These are phyloP conservation scores for Harpalus rubripes DNA, from an alignment of 2,888 invertebrate genomes.

Conservation along the genomic window DNA sequence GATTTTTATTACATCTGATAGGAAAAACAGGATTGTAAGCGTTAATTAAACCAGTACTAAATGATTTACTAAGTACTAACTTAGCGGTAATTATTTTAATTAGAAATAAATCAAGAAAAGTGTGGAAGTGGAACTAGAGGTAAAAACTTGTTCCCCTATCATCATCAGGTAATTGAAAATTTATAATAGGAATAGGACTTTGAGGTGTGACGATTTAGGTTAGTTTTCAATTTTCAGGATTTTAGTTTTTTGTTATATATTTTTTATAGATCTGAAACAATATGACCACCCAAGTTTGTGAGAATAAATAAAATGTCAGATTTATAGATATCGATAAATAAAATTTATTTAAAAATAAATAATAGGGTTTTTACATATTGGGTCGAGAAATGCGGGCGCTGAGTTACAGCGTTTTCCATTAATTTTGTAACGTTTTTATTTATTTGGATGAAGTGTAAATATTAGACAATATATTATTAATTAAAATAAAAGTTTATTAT, in stretches of 20 bases:
- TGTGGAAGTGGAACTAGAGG: slow-evolving; percentile 14
- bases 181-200: not conserved
- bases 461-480: no score
- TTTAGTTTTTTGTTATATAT: not conserved
- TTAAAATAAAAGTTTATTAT: no score
- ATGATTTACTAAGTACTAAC: slow-evolving; percentile 34
- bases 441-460: no score
- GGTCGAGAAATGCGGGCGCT: no score
- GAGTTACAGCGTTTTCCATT: no score
- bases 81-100: slow-evolving; percentile 42
- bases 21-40: slow-evolving; percentile 33
- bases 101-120: slow-evolving; percentile 17
- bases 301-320: no score
- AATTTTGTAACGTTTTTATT: no score
- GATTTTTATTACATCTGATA: not conserved
- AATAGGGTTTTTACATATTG: no score
- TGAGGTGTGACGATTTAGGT: not conserved
- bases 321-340: no score
- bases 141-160: slow-evolving; percentile 25
- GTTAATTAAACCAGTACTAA: slow-evolving; percentile 4
- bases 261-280: no score
- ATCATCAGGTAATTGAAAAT: slow-evolving; percentile 8
- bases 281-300: no score
- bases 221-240: not conserved
- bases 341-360: no score